These are phyloP conservation scores for Genyomyrus donnyi DNA, from an alignment of 2,113 vertebrate species.

Conservation along the genomic window DNA sequence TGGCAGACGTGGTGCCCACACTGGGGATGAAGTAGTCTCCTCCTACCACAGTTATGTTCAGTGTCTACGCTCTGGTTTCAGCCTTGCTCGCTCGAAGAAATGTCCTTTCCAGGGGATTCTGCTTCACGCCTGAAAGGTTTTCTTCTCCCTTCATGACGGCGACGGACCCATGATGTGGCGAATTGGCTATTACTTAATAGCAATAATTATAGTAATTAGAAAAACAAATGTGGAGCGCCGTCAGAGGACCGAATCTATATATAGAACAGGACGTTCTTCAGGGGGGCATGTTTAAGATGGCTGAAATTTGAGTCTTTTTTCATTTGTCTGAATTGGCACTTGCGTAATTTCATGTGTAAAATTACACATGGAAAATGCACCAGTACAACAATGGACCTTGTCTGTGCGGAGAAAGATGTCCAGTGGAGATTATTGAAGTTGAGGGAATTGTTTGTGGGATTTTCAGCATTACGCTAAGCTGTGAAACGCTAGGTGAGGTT, in stretches of 20 bases:
- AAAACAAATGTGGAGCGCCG: neutral
- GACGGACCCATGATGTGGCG: neutral
- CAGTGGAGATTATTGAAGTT: neutral
- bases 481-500: neutral
- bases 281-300: neutral
- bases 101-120: constrained; percentile 20
- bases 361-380: neutral
- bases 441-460: neutral
- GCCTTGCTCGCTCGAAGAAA: constrained; percentile 24
- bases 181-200: neutral
- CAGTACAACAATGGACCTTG: neutral
- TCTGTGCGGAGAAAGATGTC: neutral
- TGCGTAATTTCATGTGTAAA: neutral
- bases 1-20: constrained; percentile 18
- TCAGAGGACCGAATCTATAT: neutral
- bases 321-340: neutral
- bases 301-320: neutral
- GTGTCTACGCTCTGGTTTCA: constrained; percentile 27
- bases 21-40: constrained; percentile 35
- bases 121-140: constrained; percentile 37
- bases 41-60: constrained; percentile 44
- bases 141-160: constrained; percentile 18
- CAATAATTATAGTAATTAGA: neutral
- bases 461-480: neutral
- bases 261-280: neutral